phyloP scores from a whole-genome alignment of 2,797 vertebrate genomes.

The Columba guinea region DNA sequence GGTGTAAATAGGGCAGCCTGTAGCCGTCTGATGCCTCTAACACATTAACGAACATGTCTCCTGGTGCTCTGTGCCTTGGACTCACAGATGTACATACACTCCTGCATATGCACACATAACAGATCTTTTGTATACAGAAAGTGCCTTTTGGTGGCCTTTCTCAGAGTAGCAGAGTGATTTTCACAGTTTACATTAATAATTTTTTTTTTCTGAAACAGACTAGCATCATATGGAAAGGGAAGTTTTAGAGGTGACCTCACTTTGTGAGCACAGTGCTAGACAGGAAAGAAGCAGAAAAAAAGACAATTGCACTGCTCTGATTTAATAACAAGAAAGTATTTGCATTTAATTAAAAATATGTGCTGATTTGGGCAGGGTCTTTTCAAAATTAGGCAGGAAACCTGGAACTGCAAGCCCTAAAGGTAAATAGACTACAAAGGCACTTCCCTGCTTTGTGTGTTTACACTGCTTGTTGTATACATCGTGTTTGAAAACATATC shows the following conservation, averaged over 20 bases:
- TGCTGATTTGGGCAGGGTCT: neutral
- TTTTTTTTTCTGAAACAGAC: neutral
- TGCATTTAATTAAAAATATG: neutral
- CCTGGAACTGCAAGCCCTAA: neutral
- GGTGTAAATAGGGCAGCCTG: neutral
- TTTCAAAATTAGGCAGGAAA: conserved; percentile 5
- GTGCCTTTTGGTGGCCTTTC: neutral
- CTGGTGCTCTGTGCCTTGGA: neutral
- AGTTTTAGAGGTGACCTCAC: neutral
- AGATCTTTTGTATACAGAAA: neutral
- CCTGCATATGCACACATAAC: neutral
- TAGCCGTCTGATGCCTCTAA: neutral
- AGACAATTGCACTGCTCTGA: neutral
- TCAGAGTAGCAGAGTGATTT: neutral
- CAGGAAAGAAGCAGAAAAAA: neutral
- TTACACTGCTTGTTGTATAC: neutral
- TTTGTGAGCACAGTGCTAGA: neutral
- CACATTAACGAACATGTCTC: neutral
- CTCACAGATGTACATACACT: accelerated
- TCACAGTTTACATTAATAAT: neutral
- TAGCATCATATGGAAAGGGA: neutral
- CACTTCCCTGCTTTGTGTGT: neutral
- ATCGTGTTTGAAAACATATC: neutral
- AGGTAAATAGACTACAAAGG: neutral
- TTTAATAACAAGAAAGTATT: neutral